Conservation (phyloP, 2,113 vertebrate species). For the Cisticola juncidis region DNA sequence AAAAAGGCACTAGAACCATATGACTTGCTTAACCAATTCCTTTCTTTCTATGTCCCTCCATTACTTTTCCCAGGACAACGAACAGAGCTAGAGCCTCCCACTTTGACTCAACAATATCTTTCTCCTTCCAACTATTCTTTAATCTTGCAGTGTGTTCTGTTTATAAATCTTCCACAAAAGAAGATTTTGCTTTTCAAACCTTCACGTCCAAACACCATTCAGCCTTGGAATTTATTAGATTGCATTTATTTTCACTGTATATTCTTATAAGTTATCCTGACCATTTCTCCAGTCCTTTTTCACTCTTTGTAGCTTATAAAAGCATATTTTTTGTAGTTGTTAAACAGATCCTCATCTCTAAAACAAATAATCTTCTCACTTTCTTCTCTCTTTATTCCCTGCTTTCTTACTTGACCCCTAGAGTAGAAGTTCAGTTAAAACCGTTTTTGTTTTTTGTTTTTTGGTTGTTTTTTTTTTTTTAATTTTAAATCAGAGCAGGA, state of each 20-base stretch:
- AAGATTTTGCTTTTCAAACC: constrained; percentile 28
- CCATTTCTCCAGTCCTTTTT: not conserved
- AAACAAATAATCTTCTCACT: not conserved
- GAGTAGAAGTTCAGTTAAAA: not conserved
- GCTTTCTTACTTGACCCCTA: not conserved
- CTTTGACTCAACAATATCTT: constrained; percentile 47
- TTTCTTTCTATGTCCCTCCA: not conserved
- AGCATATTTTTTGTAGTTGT: not conserved
- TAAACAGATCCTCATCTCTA: not conserved
- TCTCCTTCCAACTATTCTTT: constrained; percentile 33
- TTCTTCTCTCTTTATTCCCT: not conserved
- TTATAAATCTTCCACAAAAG: constrained; percentile 58
- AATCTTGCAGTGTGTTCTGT: constrained; percentile 20
- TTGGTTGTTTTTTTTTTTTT: not conserved
- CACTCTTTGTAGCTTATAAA: not conserved
- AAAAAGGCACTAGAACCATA: not conserved
- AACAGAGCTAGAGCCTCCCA: not conserved
- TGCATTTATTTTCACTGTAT: constrained; percentile 4
- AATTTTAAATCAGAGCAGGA: not conserved
- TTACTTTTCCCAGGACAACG: not conserved
- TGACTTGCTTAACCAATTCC: not conserved
- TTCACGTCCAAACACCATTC: constrained; percentile 11
- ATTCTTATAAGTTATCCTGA: not conserved
- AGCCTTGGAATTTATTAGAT: not conserved
- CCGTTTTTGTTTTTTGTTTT: not conserved